Percentiles rank a stretch among this genome's conserved stretches.
These are phyloP conservation scores for Geopemphigus sp. DNA, from an alignment of 1,140 invertebrate genomes.

Conservation along the genomic window DNA sequence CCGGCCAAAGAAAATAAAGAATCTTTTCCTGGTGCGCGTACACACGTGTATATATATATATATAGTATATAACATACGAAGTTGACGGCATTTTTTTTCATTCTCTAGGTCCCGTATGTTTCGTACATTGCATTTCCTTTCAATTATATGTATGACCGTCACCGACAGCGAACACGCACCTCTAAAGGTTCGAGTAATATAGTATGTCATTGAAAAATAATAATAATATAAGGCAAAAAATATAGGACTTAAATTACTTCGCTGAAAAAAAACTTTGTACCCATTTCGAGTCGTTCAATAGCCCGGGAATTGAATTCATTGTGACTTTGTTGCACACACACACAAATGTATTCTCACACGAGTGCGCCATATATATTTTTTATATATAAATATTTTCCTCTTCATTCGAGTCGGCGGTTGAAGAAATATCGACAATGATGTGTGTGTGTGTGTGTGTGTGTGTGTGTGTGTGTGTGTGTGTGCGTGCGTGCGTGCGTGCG, in stretches of 20 bases:
- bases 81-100: not conserved
- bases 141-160: slow-evolving; percentile 15
- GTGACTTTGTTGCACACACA: not conserved
- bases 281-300: slow-evolving; percentile 24
- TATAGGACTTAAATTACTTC: slow-evolving; percentile 35
- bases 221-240: not conserved
- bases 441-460: not conserved
- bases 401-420: too few relatives aligned
- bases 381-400: too few relatives aligned
- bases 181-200: slow-evolving; percentile 15
- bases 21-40: not conserved
- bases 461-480: not conserved
- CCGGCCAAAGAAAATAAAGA: slow-evolving; percentile 14
- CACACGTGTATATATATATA: not conserved
- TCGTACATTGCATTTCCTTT: slow-evolving; percentile 17
- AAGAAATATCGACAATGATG: slow-evolving; percentile 31
- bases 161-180: slow-evolving; percentile 7
- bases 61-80: too few relatives aligned
- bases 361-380: too few relatives aligned
- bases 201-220: slow-evolving; percentile 4
- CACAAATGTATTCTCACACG: too few relatives aligned
- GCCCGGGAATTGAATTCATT: slow-evolving; percentile 47
- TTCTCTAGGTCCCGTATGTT: not conserved
- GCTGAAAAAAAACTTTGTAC: not conserved
- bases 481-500: too few relatives aligned